Evolutionary conservation across 2,888 invertebrate species (phyloP), one percentile per base, ranked within the genome.

Genomic region (Yponomeuta evonymella): DNA sequence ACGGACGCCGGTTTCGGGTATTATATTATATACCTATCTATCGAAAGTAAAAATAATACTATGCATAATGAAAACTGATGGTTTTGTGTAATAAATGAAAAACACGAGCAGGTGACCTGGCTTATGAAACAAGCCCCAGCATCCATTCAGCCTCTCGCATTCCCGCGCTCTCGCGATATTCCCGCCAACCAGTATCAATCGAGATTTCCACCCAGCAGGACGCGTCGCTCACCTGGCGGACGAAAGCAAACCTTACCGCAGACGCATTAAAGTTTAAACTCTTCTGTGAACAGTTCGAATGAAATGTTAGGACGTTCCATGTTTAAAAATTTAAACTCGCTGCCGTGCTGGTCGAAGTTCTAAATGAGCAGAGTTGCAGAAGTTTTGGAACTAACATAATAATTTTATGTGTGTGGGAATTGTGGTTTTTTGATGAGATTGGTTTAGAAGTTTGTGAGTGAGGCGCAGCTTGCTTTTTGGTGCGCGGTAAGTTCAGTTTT

Each of bases 91-190:
- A 36, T 5, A 5, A 2, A 5, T 36, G 36, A 36, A 36, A 36
- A 36, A 36, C 36, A 36, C 36, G 36, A 36, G 36, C 36, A 36
- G 36, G 36, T 36, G 36, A 36, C 36, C 36, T 23, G 33, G 15
- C 15, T 3, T 58, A 8, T 43, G 43, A 43, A 43, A 58, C 51
- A 58, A 12, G 15, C 1, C 15, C 3, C 51, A 58, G 51, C 51
- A 15, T 58, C 51, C 15, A 58, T 58, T 58, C 51, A 58, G 51
- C 51, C 15, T 58, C 51, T 58, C 51, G 51, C 15, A 58, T 58
- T 58, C 51, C 51, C 51, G 51, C 51, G 51, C 51, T 58, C 51
- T 58, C 51, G 51, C 51, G 51, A 58, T 58, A 58, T 58, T 58
- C 51, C 51, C 51, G 51, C 51, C 51, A 58, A 15, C 51, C 51